Base-by-base conservation (phyloP, 37 sponge, comb jelly and placozoan genomes). In the Sycon ciliatum region DNA sequence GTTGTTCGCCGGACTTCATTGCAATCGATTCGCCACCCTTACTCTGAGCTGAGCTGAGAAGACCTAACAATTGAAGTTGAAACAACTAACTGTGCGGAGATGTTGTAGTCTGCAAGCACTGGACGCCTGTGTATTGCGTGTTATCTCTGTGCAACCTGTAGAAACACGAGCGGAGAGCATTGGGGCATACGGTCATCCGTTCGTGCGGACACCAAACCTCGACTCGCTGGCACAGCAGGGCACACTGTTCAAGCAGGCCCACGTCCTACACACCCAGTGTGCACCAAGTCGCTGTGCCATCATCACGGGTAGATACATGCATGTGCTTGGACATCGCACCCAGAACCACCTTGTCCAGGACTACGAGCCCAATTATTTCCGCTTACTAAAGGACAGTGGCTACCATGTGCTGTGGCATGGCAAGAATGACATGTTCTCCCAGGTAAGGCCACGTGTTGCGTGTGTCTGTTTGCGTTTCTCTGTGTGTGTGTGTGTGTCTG, bases 351-450 rank as follows among this genome's bases (percentile, higher is more conserved):
- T 60, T 24, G 63, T 60, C 22, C 63, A 60, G 32, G 16, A 22
- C 63, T 60, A 60, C 63, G 63, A 60, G 32, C 63, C 63, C 7
- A 60, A 60, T 24, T 22, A 22, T 11, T 60, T 60, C 63, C 7
- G 32, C 22, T 60, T 22, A 7, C 63, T 60, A 11, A 60, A 60
- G 32, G 63, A 60, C 24, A 24, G 22, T 7, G 26, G 26, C 27
- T 60, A 60, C 63, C 7, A 11, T 11, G 63, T 60, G 9, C 7
- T 60, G 11, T 60, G 63, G 63, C 16, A 60, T 60, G 63, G 63
- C 7, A 60, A 60, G 32, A 60, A 60, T 60, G 63, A 60, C 63
- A 60, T 60, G 63, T 24, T 60, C 22, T 60, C 63, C n/a, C n/a
- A n/a, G n/a, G n/a, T n/a, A n/a, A n/a, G n/a, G n/a, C n/a, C n/a